Percentiles rank a stretch among this genome's conserved stretches.
Conservation (phyloP, 2,113 vertebrate species). For the Coregonus clupeaformis region DNA sequence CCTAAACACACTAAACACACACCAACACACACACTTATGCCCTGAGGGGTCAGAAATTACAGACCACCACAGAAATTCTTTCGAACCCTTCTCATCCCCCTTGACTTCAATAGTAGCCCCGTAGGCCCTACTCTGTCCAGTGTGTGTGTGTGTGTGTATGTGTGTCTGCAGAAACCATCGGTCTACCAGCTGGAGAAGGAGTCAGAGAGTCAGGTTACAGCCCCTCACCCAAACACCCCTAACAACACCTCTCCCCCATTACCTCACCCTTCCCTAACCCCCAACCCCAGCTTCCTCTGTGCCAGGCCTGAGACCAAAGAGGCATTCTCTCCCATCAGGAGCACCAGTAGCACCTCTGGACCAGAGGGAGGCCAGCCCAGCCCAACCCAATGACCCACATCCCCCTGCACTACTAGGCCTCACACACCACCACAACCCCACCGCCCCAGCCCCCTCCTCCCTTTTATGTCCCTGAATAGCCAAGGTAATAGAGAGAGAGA, state of each 20-base stretch:
- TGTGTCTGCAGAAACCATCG: background rate
- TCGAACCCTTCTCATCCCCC: background rate
- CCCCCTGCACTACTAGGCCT: background rate
- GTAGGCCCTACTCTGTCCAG: too few relatives aligned
- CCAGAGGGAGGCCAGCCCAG: too few relatives aligned
- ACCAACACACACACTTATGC: background rate
- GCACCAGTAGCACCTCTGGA: background rate
- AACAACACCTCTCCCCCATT: background rate
- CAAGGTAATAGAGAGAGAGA: conserved; percentile 1
- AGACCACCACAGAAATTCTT: background rate
- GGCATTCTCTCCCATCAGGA: background rate
- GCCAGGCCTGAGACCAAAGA: background rate
- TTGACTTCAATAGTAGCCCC: background rate
- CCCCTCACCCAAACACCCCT: background rate
- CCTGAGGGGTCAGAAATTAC: background rate
- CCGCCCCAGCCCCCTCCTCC: background rate
- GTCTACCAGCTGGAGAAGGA: background rate
- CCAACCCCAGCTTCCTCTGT: background rate
- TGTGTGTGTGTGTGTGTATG: too few relatives aligned
- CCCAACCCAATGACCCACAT: background rate
- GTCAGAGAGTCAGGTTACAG: background rate
- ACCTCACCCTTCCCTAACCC: background rate
- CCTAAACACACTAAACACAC: background rate
- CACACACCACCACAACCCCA: background rate
- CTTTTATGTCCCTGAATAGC: background rate